Percentiles rank a stretch among this genome's conserved stretches.
Evolutionary conservation across 2,113 vertebrate genomes (phyloP).

Genomic region (Petromus typicus): DNA sequence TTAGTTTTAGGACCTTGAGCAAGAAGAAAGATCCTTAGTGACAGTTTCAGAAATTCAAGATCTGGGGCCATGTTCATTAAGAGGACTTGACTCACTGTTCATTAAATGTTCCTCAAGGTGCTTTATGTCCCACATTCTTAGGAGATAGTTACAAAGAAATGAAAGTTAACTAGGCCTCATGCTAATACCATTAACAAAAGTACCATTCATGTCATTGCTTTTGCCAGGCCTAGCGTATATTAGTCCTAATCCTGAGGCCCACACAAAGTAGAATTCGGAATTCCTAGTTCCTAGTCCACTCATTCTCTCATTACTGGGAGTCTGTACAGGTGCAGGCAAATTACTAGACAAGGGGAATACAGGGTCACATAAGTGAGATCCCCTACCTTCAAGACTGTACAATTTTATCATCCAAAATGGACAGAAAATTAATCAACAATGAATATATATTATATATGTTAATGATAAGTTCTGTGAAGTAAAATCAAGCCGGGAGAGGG

Average conservation of each 20-base stretch:
- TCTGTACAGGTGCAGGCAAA: neutral
- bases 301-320: neutral
- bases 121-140: conserved; percentile 10
- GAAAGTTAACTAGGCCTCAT: neutral
- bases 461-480: neutral
- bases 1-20: neutral
- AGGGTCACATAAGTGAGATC: neutral
- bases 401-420: neutral
- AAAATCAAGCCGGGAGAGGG: neutral
- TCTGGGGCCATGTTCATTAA: neutral
- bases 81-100: neutral
- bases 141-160: conserved; percentile 30
- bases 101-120: neutral
- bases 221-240: neutral
- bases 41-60: neutral
- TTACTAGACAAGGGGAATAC: neutral
- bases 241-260: neutral
- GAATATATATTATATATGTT: neutral
- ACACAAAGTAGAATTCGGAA: neutral
- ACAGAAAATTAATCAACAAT: neutral
- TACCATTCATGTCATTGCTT: neutral
- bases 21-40: neutral
- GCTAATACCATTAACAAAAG: neutral
- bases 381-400: neutral
- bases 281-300: neutral